Base-by-base conservation (phyloP, 1,140 invertebrate species). In the Sinonovacula constricta region DNA sequence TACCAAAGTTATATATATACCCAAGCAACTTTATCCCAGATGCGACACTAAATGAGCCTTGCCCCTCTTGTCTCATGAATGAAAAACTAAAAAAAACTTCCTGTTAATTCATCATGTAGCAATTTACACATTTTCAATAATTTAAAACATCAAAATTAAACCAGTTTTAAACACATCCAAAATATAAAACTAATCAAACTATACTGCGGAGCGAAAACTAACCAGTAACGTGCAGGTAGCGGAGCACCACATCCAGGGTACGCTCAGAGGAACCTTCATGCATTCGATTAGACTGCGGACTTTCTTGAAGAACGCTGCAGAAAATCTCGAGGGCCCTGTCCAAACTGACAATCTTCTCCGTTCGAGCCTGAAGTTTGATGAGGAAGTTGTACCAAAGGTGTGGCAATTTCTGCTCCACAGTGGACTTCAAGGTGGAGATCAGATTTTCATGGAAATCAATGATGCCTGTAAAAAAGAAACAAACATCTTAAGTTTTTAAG, bases 201-300 rank as follows among this genome's bases (percentile, higher is more conserved):
- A n/a, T n/a, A n/a, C n/a, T n/a, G n/a, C n/a, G n/a, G n/a, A n/a
- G n/a, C 39, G 18, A 18, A 45, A 30, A 54, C 24, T 62, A 30
- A 75, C 72, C 88, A 10, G 87, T 89, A 0, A 81, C 78, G 69
- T 89, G 88, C 30, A 89, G 75, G 69, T 89, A 89, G 31, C 83
- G 80, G 24, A 89, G 69, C 0, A 89, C 83, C 67, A 85, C 83
- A 24, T 83, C 80, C 12, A 89, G 71, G 74, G 86, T 88, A 36
- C 67, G 78, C 26, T 85, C 83, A 12, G 84, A 74, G 1, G 88
- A 88, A 1, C 88, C 88, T 24, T 82, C 70, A 36, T 85, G 63
- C 18, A 83, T 82, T 34, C 85, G 85, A 81, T 85, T 82, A 0
- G 87, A 87, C 70, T 86, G 79, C 4, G 84, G 83, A 54, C 85